Evolutionary conservation across 2,797 vertebrate species (phyloP).

Genomic region (Heliangelus exortis): DNA sequence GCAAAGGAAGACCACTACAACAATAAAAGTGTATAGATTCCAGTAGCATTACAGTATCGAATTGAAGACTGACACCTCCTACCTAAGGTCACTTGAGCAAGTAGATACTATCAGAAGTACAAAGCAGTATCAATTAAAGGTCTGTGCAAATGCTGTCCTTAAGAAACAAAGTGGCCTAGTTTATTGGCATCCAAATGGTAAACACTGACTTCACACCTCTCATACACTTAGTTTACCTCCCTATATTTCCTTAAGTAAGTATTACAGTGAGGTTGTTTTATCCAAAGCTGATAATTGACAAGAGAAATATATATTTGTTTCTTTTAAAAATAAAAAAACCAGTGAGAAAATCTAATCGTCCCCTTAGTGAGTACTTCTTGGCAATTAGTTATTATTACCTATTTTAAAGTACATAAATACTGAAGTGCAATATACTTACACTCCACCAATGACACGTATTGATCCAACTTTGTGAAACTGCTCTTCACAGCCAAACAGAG

Average conservation of each 20-base stretch:
- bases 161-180: not conserved
- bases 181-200: not conserved
- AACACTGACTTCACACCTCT: not conserved
- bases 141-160: not conserved
- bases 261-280: not conserved
- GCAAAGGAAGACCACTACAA: not conserved
- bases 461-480: conserved; percentile 77
- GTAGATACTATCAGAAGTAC: not conserved
- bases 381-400: not conserved
- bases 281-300: not conserved
- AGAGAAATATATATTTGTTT: not conserved
- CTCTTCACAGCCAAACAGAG: conserved; percentile 53
- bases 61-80: not conserved
- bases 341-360: not conserved
- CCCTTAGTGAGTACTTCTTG: not conserved
- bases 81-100: not conserved
- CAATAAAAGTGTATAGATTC: not conserved
- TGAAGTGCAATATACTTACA: conserved; percentile 78
- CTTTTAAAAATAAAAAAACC: not conserved
- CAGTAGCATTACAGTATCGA: not conserved
- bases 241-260: not conserved
- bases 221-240: not conserved
- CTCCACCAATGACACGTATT: conserved; percentile 83
- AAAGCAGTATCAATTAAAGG: not conserved
- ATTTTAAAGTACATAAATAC: not conserved